These are phyloP conservation scores for Danio choprae DNA, from an alignment of 2,797 vertebrate genomes.

Conservation along the genomic window DNA sequence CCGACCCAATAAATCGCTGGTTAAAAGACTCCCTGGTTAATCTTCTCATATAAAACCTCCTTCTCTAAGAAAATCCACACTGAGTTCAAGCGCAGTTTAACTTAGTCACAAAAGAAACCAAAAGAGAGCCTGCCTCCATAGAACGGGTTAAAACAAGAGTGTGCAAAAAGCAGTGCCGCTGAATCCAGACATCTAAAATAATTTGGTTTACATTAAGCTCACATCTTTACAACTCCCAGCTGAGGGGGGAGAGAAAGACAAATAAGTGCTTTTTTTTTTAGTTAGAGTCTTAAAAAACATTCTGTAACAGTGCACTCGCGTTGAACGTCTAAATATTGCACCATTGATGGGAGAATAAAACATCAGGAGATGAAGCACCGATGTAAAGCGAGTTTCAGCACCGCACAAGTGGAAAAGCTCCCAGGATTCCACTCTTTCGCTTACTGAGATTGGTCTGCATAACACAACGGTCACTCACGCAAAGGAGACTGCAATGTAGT, in stretches of 20 bases:
- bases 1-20: slow-evolving; percentile 54
- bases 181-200: slow-evolving; percentile 12
- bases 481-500: background rate
- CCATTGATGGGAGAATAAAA: slow-evolving; percentile 46
- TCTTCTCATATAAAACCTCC: slow-evolving; percentile 50
- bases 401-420: slow-evolving; percentile 58
- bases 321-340: slow-evolving; percentile 56
- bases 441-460: background rate
- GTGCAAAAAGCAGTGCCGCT: slow-evolving; percentile 16
- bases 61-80: slow-evolving; percentile 58
- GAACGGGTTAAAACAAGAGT: slow-evolving; percentile 35
- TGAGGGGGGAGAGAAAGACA: background rate
- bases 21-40: slow-evolving; percentile 56
- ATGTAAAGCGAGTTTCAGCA: slow-evolving; percentile 73
- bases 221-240: background rate
- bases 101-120: slow-evolving; percentile 32
- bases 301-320: slow-evolving; percentile 36
- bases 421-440: background rate
- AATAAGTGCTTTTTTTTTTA: slow-evolving; percentile 27
- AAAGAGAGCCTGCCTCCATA: slow-evolving; percentile 27
- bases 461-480: slow-evolving; percentile 33
- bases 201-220: slow-evolving; percentile 38
- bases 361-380: slow-evolving; percentile 70
- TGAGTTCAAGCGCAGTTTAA: slow-evolving; percentile 31
- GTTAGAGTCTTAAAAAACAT: slow-evolving; percentile 47